A percentile compares a stretch with the other conserved stretches of the same genome.
Conservation (phyloP, 2,113 vertebrate genomes). For the Gnathonemus echidnorhynchus region DNA sequence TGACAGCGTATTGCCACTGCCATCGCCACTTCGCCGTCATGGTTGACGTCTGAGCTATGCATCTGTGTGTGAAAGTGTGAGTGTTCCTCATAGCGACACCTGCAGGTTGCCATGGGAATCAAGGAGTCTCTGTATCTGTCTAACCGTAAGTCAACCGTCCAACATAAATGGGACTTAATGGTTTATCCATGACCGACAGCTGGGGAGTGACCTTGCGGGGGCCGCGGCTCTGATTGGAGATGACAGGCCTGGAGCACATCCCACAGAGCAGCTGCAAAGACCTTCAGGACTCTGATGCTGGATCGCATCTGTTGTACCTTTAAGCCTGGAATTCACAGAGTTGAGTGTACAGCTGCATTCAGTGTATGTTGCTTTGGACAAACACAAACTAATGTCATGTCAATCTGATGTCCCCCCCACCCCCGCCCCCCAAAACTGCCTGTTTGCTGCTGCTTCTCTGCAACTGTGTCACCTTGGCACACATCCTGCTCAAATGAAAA, state of each 20-base stretch:
- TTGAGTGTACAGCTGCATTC: neutral
- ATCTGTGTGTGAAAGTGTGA: neutral
- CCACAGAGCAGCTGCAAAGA: neutral
- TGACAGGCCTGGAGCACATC: neutral
- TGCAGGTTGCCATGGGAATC: neutral
- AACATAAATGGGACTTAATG: neutral
- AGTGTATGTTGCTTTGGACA: neutral
- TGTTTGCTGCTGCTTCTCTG: neutral
- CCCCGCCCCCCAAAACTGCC: neutral
- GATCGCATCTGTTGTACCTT: neutral
- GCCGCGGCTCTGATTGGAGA: neutral
- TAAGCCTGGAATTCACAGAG: neutral
- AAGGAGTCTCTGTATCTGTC: neutral
- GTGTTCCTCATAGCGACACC: neutral
- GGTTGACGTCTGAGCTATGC: neutral
- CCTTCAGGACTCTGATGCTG: neutral
- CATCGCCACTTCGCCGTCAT: neutral
- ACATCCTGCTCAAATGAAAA: no score
- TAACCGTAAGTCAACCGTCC: neutral
- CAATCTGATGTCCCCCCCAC: neutral
- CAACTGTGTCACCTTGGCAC: neutral
- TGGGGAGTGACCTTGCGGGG: neutral
- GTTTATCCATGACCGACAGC: neutral
- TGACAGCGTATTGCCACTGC: neutral
- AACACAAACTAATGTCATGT: neutral